Percentiles rank a stretch among this genome's conserved stretches.
phyloP scores from a whole-genome alignment of 2,888 invertebrate species.

The Microchrysa polita region DNA sequence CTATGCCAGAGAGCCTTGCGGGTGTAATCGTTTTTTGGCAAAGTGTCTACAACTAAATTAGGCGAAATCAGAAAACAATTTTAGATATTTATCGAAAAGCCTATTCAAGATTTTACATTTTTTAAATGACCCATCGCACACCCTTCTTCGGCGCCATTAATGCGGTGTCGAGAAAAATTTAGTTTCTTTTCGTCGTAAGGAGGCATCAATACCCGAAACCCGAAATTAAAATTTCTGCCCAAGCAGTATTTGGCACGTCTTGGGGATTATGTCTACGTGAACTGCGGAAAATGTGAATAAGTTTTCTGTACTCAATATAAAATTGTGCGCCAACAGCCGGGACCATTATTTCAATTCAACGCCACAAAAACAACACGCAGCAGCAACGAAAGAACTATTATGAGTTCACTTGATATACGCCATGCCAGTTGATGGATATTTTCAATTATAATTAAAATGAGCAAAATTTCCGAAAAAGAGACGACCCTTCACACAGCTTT shows the following conservation, averaged over 20 bases:
- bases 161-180: background rate
- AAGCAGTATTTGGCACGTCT: slow-evolving; percentile 38
- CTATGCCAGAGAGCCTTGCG: background rate
- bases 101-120: background rate
- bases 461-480: slow-evolving; percentile 15
- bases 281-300: slow-evolving; percentile 17
- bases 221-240: slow-evolving; percentile 35
- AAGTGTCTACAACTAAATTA: background rate
- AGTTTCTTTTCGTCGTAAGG: background rate
- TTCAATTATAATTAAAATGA: slow-evolving; percentile 33
- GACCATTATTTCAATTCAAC: background rate
- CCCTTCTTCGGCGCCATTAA: background rate
- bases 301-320: background rate
- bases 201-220: background rate
- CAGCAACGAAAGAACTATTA: too few relatives aligned
- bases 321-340: background rate
- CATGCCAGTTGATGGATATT: background rate
- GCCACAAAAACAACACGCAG: too few relatives aligned
- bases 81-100: background rate
- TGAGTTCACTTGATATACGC: too few relatives aligned
- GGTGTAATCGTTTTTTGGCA: background rate
- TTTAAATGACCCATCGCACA: background rate
- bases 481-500: too few relatives aligned
- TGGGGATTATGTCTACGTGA: slow-evolving; percentile 31
- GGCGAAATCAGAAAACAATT: background rate